Base-by-base conservation (phyloP, 1,140 invertebrate species). In the Drosophila erecta region DNA sequence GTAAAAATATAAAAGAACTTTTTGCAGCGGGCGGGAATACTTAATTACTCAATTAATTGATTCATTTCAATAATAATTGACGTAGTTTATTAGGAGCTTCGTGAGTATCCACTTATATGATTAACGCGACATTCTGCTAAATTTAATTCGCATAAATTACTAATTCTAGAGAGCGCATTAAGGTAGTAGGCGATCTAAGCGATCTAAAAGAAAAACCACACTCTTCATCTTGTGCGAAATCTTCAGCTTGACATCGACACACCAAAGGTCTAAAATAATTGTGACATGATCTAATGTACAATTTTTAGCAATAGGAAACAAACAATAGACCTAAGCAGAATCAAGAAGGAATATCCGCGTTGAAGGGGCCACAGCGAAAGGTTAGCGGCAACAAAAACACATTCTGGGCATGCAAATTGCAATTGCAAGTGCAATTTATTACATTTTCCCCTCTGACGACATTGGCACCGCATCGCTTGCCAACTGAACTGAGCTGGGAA, bases 201-300 rank as follows among this genome's bases (percentile, higher is more conserved):
- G 30, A 17, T 17, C 3, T 30, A 3, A 30, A 30, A 30, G 2
- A 8, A 30, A 30, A 30, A 30, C 27, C 27, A 30, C 24, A 24
- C 24, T 56, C 71, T 56, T 46, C 64, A 78, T 81, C 73, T 49
- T 54, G 47, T 37, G 46, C 7, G 17, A 30, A 20, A 57, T 61
- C 49, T 40, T 27, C 7, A 15, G 20, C 14, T 22, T 11, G 40
- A 37, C 51, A 70, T 20, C 35, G 65, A 55, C 8, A 61, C 46
- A 61, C 70, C 57, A 72, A 71, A 57, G 76, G 30, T 27, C 37
- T 30, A 22, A 60, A 89, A 89, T 89, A 69, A 89, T 89, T 89
- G 67, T 80, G 84, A 80, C 84, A 89, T 89, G 84, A 89, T 90
- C 84, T 78, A 89, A 89, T 89, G 76, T 58, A 59, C 69, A 84